phyloP scores from a whole-genome alignment of 2,888 invertebrate species.

The Euproctis similis region DNA sequence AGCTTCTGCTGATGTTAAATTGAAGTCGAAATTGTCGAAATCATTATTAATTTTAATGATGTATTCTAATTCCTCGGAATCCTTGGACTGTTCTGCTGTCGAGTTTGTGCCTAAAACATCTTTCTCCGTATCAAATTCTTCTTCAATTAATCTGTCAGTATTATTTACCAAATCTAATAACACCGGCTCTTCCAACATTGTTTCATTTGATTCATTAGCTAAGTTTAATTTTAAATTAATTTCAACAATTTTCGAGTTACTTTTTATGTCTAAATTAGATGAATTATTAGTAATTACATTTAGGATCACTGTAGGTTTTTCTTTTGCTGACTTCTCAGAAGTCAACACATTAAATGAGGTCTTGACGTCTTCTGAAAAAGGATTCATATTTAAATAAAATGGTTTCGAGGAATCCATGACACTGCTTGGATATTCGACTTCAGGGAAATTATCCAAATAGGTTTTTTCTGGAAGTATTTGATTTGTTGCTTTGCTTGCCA shows the following conservation, averaged over 20 bases:
- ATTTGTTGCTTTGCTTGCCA: constrained; percentile 2
- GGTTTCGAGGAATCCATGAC: constrained; percentile 40
- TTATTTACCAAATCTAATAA: constrained; percentile 1
- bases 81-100: not conserved
- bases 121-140: not conserved
- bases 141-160: not conserved
- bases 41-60: constrained; percentile 6
- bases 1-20: no score
- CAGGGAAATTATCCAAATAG: constrained; percentile 30
- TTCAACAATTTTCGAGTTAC: not conserved
- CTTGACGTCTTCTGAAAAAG: constrained; percentile 44
- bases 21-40: no score
- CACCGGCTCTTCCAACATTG: not conserved
- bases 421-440: constrained; percentile 35
- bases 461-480: constrained; percentile 7
- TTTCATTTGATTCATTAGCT: constrained; percentile 6
- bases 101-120: constrained; percentile 1
- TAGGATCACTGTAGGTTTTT: constrained; percentile 6
- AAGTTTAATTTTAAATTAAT: constrained; percentile 2
- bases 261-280: constrained; percentile 1
- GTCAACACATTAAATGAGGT: constrained; percentile 24
- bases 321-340: constrained; percentile 7
- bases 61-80: constrained; percentile 6
- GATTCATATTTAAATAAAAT: constrained; percentile 36
- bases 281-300: constrained; percentile 7